These are phyloP conservation scores for Cenopis cana DNA, from an alignment of 2,888 invertebrate genomes.

Conservation along the genomic window DNA sequence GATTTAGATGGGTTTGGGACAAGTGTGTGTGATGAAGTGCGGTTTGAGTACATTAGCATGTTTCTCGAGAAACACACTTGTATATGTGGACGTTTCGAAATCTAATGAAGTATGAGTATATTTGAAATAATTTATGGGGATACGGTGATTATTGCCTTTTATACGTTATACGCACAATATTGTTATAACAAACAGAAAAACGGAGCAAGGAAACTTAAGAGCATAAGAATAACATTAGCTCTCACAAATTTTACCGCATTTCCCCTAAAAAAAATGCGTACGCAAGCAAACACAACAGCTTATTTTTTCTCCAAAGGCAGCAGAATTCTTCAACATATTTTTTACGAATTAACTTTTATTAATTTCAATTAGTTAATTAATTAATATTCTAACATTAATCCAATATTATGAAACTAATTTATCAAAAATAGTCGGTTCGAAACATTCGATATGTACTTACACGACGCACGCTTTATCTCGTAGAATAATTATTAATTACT, in stretches of 20 bases:
- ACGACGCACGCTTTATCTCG: neutral
- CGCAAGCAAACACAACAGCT: neutral
- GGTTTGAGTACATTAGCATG: conserved; percentile 15
- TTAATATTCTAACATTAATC: no score
- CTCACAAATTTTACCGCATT: neutral
- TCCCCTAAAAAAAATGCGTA: no score
- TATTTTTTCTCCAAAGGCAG: neutral
- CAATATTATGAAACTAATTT: no score
- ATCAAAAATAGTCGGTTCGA: no score
- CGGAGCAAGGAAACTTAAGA: neutral
- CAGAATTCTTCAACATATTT: neutral
- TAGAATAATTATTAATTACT: neutral
- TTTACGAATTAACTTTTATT: no score
- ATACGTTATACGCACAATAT: no score
- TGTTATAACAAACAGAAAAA: neutral
- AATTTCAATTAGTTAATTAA: no score
- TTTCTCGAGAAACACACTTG: neutral
- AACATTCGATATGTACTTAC: no score
- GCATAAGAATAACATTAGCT: neutral
- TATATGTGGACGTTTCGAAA: neutral
- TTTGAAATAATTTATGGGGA: neutral
- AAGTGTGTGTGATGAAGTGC: conserved; percentile 23
- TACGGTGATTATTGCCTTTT: no score
- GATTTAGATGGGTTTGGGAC: conserved; percentile 34
- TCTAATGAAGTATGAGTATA: conserved; percentile 4